These are phyloP conservation scores for Nanorana parkeri DNA, from an alignment of 2,113 vertebrate genomes.

Conservation along the genomic window DNA sequence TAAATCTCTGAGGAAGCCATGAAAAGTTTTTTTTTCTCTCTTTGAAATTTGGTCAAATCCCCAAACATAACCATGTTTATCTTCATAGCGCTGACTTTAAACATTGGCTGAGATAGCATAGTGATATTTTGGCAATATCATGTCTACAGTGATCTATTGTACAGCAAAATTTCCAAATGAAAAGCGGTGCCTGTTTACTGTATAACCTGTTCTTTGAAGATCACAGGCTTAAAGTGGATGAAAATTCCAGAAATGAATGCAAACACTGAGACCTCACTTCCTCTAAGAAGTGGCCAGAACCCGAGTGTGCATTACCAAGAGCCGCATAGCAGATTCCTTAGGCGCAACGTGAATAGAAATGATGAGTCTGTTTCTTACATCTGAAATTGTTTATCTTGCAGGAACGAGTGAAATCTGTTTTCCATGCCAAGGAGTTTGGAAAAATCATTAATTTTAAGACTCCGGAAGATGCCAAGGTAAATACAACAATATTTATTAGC, in stretches of 20 bases:
- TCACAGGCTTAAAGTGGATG: conserved; percentile 36
- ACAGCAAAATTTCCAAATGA: conserved; percentile 26
- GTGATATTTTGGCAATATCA: conserved; percentile 36
- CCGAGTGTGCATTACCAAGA: not conserved
- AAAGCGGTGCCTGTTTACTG: conserved; percentile 40
- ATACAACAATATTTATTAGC: conserved; percentile 25
- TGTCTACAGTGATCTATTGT: conserved; percentile 38
- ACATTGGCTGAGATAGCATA: not conserved
- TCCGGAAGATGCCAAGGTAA: conserved; percentile 89
- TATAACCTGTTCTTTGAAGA: conserved; percentile 48
- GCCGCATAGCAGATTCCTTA: not conserved
- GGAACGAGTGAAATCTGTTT: conserved; percentile 97
- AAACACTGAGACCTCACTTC: conserved; percentile 31
- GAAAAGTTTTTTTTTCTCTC: not conserved
- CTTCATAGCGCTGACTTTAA: not conserved
- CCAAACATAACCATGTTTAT: not conserved
- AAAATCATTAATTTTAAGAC: conserved; percentile 97
- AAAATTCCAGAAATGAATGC: conserved; percentile 40
- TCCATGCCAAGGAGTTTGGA: conserved; percentile 97
- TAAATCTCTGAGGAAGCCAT: not conserved
- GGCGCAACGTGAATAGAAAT: conserved; percentile 26
- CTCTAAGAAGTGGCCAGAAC: not conserved
- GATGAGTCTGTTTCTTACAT: conserved; percentile 41
- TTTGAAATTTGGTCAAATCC: conserved; percentile 1
- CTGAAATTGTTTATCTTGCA: conserved; percentile 66